Base-by-base conservation (phyloP, 2,888 invertebrate genomes). In the Antheraea assamensis region DNA sequence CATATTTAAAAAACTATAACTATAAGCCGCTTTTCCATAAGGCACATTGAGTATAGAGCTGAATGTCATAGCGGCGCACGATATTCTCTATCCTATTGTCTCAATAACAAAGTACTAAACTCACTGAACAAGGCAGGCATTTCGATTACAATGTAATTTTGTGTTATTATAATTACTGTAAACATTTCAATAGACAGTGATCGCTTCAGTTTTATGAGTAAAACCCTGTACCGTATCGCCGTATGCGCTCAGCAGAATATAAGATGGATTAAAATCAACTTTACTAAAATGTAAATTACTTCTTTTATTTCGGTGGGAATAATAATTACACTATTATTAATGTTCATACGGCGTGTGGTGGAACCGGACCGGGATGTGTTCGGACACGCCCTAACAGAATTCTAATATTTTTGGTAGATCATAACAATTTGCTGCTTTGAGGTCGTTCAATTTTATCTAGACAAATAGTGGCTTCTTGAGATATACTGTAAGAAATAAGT, bases 1-100 rank as follows among this genome's bases (percentile, higher is more conserved):
- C 92, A 86, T 85, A 79, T 74, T 74, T 75, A 76, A 75, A 75
- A 78, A 64, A 74, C 27, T 64, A 64, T 64, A 66, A 72, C 31
- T 27, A 68, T 71, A 55, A 76, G 72, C 76, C 47, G 77, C 76
- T 19, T 71, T n/a, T 70, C 70, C 64, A 75, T 68, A 76, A 24
- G 71, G 71, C 64, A 61, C 70, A 73, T 72, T 8, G 52, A 35
- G 19, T 17, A 55, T 68, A 68, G 8, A 35, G 68, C 64, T 31
- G 31, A 17, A 66, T 17, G 21, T n/a, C 17, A 68, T 49, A 52
- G 72, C 52, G 72, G 66, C 68, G 52, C 72, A 72, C 72, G 64
- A 17, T 64, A 17, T 61, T 27, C 17, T 30, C 4, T 30, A 27
- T 5, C 61, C 19, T 3, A 27, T 27, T 5, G 27, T 30, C 17